Evolutionary conservation across 2,888 invertebrate genomes (phyloP), one percentile per base, ranked within the genome.

Genomic region (Noctua comes): DNA sequence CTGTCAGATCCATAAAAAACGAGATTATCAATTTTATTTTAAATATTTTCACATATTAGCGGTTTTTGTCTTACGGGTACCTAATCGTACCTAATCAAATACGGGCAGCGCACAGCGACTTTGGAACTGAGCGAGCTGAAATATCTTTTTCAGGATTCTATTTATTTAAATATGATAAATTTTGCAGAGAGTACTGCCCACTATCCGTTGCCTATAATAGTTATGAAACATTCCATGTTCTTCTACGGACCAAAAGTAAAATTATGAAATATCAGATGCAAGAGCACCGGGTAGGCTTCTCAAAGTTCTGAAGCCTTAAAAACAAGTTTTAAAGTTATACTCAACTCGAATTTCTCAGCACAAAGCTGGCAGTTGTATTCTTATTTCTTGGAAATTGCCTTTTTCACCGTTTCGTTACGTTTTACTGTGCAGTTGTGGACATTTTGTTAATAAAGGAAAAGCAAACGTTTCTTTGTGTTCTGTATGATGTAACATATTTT

Each of bases 261-360:
- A 91, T 93, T 91, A 88, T 87, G 88, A 91, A 91, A 91, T 83
- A 77, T 88, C 81, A 90, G 88, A 91, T 91, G 90, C 93, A 78
- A 93, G 92, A 89, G 91, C 91, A 88, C 89, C 90, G 87, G 90
- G 90, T 91, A 91, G 94, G 93, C 92, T 94, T 93, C 92, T 85
- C 86, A 84, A 94, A 94, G 92, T 95, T 95, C 74, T 84, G 93
- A 94, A 95, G 91, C 94, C 94, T 92, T 93, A 93, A 88, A 93
- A 95, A 93, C 92, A 40, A 40, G 91, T 91, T 92, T 90, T 85
- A 90, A 82, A 93, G 88, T 92, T 89, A 77, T 83, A 78, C 89
- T 84, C 88, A 93, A 43, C 2, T 43, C 43, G 10, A 43, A 43
- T 43, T 43, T 93, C 88, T 88, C 89, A 84, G 91, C 90, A 91